These are phyloP conservation scores for Lacanobia wlatinum DNA, from an alignment of 2,888 invertebrate genomes.

Conservation along the genomic window DNA sequence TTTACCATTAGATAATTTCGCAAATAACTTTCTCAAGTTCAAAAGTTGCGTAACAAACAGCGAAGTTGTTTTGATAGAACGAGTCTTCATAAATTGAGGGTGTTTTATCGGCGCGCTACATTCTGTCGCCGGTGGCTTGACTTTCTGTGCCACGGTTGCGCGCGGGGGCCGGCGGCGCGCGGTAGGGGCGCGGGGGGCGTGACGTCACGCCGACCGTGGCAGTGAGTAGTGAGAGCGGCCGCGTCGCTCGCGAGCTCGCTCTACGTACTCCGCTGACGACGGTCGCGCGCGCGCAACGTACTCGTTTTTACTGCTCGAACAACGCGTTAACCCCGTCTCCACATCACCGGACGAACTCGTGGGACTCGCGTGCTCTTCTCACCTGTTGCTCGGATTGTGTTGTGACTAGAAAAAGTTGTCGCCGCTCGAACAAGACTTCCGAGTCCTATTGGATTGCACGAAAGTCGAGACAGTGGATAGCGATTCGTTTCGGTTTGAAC, in stretches of 20 bases:
- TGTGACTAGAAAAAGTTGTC: conserved; percentile 78
- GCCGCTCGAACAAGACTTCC: conserved; percentile 63
- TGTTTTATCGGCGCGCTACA: conserved; percentile 88
- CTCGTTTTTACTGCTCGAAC: conserved; percentile 76
- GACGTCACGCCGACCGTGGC: conserved; percentile 91
- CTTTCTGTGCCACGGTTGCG: conserved; percentile 89
- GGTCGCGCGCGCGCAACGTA: conserved; percentile 89
- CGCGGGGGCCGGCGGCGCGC: conserved; percentile 67
- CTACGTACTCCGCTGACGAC: conserved; percentile 88
- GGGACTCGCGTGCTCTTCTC: conserved; percentile 79
- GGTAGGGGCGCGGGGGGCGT: conserved; percentile 77
- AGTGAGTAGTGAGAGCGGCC: conserved; percentile 89
- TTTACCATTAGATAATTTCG: conserved; percentile 67
- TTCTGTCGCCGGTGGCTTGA: conserved; percentile 86
- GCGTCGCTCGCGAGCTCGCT: conserved; percentile 86
- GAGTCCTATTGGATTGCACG: conserved; percentile 76
- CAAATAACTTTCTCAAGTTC: conserved; percentile 80
- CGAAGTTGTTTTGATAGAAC: conserved; percentile 86
- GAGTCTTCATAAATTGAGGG: conserved; percentile 86
- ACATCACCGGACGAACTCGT: conserved; percentile 78
- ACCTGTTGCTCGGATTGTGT: conserved; percentile 85
- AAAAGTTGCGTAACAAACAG: conserved; percentile 83
- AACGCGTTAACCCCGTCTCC: conserved; percentile 80
- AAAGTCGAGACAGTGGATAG: conserved; percentile 79
- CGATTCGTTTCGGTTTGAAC: conserved; percentile 82